phyloP scores from a whole-genome alignment of 2,888 invertebrate species.

The Euspilapteryx auroguttella region DNA sequence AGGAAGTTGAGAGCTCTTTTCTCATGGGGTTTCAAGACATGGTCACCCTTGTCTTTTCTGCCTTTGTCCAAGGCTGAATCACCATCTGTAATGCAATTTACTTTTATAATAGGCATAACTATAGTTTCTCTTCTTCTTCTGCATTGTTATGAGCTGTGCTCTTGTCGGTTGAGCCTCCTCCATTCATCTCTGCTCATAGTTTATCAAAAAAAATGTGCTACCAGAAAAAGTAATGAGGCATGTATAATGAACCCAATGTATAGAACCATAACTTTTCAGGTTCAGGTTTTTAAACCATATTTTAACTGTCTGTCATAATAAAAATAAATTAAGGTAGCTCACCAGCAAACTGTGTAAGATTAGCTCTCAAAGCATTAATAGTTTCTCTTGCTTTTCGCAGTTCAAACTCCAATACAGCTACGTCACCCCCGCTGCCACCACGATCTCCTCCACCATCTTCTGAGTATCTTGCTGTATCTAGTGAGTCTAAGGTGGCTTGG shows the following conservation, averaged over 20 bases:
- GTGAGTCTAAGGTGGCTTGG: slow-evolving; percentile 83
- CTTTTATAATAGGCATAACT: slow-evolving; percentile 1
- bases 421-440: slow-evolving; percentile 76
- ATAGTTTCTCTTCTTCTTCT: slow-evolving; percentile 1
- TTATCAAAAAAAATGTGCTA: too few relatives aligned
- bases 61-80: slow-evolving; percentile 41
- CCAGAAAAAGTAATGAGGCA: too few relatives aligned
- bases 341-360: slow-evolving; percentile 80
- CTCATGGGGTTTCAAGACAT: slow-evolving; percentile 75
- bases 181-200: too few relatives aligned
- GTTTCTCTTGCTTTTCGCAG: slow-evolving; percentile 84
- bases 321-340: slow-evolving; percentile 8
- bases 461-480: slow-evolving; percentile 83
- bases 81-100: slow-evolving; percentile 27
- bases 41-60: slow-evolving; percentile 25
- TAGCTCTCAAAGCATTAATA: slow-evolving; percentile 77
- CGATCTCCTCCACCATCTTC: slow-evolving; percentile 88
- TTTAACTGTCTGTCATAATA: too few relatives aligned
- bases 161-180: too few relatives aligned
- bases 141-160: background rate
- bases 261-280: too few relatives aligned
- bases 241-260: too few relatives aligned
- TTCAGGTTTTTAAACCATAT: too few relatives aligned
- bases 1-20: slow-evolving; percentile 82
- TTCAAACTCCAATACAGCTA: slow-evolving; percentile 87